Evolutionary conservation across 2,113 vertebrate species (phyloP).

Genomic region (Grammomys surdaster): DNA sequence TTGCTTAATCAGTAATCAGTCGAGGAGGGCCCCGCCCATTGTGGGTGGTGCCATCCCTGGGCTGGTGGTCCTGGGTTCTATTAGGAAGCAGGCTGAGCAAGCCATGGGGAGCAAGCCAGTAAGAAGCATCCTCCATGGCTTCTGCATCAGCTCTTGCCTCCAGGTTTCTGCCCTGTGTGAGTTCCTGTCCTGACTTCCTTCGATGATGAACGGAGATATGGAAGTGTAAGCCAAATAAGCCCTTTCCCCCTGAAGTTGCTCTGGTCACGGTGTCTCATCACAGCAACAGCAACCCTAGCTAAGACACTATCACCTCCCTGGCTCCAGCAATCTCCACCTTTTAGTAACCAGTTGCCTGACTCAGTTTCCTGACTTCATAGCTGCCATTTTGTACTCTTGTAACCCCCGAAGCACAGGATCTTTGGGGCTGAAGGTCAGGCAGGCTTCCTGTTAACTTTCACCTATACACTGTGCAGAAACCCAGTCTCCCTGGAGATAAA

Average conservation of each 20-base stretch:
- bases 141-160: not conserved
- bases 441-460: slow-evolving; percentile 80
- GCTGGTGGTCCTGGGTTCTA: not conserved
- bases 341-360: slow-evolving; percentile 70
- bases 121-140: not conserved
- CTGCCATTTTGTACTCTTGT: slow-evolving; percentile 79
- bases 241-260: not conserved
- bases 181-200: not conserved
- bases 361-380: slow-evolving; percentile 68
- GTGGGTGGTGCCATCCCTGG: not conserved
- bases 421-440: slow-evolving; percentile 61
- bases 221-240: not conserved
- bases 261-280: no score
- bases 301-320: not conserved
- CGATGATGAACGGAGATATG: not conserved
- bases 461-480: not conserved
- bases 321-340: slow-evolving; percentile 39
- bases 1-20: not conserved
- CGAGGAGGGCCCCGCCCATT: not conserved
- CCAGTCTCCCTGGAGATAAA: not conserved
- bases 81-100: not conserved
- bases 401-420: slow-evolving; percentile 73
- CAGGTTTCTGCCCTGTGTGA: not conserved
- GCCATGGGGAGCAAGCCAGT: not conserved
- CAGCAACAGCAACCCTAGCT: not conserved